These are phyloP conservation scores for Capitella teleta DNA, from an alignment of 1,140 invertebrate genomes.

Conservation along the genomic window DNA sequence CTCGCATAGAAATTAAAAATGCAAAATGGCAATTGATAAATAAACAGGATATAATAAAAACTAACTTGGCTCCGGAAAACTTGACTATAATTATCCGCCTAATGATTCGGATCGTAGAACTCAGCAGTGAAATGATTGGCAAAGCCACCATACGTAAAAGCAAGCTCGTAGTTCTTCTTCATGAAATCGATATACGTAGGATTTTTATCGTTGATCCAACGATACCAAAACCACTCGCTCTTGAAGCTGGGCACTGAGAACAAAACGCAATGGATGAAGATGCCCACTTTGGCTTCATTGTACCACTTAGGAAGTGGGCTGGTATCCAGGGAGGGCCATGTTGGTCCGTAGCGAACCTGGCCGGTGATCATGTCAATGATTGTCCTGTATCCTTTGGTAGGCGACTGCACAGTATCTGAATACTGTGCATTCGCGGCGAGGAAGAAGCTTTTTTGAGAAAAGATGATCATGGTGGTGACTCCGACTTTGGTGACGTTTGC, in stretches of 20 bases:
- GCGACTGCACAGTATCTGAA: too few species aligned
- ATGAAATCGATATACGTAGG: conserved; percentile 20
- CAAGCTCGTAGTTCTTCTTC: conserved; percentile 27
- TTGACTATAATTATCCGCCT: conserved; percentile 29
- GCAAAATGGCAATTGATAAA: too few species aligned
- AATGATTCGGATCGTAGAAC: conserved; percentile 26
- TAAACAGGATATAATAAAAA: too few species aligned
- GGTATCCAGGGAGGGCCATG: conserved; percentile 37
- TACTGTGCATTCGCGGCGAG: too few species aligned
- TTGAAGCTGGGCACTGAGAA: conserved; percentile 37
- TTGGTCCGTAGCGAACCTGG: conserved; percentile 19
- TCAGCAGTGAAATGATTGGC: conserved; percentile 28
- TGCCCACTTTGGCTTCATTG: conserved; percentile 42
- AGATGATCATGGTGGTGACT: too few species aligned
- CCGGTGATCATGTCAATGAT: too few species aligned
- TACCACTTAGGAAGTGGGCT: conserved; percentile 40
- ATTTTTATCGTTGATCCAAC: conserved; percentile 15
- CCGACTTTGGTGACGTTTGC: too few species aligned
- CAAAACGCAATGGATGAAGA: conserved; percentile 43
- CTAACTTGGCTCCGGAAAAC: too few species aligned
- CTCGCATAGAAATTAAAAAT: too few species aligned
- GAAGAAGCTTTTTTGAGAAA: too few species aligned
- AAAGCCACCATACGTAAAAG: conserved; percentile 37
- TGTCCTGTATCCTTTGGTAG: too few species aligned
- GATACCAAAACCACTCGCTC: conserved; percentile 32